Evolutionary conservation across 1,140 invertebrate species (phyloP), one percentile per base, ranked within the genome.

Genomic region (Drosophila lowei): DNA sequence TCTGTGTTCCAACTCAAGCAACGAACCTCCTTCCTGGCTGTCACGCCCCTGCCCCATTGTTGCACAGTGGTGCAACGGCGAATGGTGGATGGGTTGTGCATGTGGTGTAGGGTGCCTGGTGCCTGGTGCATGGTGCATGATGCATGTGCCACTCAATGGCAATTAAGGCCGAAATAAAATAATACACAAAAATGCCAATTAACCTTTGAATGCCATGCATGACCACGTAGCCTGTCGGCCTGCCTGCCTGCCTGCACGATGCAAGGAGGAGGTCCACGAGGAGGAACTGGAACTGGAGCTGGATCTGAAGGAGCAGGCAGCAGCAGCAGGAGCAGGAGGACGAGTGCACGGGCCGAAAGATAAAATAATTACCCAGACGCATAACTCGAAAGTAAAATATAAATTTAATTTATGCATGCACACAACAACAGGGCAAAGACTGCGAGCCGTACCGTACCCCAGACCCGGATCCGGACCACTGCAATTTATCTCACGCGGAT

Each of bases 351-450:
- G 47, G 41, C 18, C 43, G 23, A 64, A 88, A 83, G 75, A 86
- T 86, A 86, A 88, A 88, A 89, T 88, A 88, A 88, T 88, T 88
- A 88, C 84, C 83, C 84, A 79, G 79, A 83, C 84, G 84, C 84
- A 88, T 88, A 88, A 79, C 79, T 89, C 83, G 74, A 88, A 86
- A 86, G 83, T 88, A 86, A 86, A 86, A 88, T 88, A 79, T 66
- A 80, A 81, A 79, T 73, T 76, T 76, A 88, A 88, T 83, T 88
- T 88, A 88, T 88, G 84, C 84, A 83, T 70, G 79, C 79, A 76
- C 79, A 89, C 78, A 80, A 34, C 57, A 46, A 44, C 52, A 44
- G 63, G 49, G 56, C 54, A 64, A 43, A 50, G 9, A 75, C 34
- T 38, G 30, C 49, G 58, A 56, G 38, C 21, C 28, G 21, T 25